Evolutionary conservation across 2,113 vertebrate species (phyloP).

Genomic region (Eleginops maclovinus): DNA sequence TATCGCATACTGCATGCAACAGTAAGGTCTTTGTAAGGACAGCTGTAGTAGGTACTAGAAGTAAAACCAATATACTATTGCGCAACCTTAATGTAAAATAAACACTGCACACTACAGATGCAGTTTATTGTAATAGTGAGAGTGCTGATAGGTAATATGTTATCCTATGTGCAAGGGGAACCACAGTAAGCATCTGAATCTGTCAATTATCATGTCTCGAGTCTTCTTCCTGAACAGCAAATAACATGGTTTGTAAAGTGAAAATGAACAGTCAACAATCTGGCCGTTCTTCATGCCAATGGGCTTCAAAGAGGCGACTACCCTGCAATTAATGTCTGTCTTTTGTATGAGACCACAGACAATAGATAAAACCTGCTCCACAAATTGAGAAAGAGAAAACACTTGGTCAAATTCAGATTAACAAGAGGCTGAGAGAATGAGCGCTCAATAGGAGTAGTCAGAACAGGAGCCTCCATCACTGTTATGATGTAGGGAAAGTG

Average conservation of each 20-base stretch:
- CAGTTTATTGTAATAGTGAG: too few species aligned
- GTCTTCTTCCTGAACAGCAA: background rate
- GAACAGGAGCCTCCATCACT: background rate
- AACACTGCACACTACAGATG: too few species aligned
- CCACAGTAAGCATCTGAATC: background rate
- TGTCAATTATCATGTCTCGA: background rate
- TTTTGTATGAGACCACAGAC: background rate
- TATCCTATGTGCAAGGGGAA: background rate
- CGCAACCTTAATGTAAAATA: too few species aligned
- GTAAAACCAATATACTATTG: too few species aligned
- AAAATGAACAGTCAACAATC: background rate
- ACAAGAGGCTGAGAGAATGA: background rate
- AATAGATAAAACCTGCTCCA: background rate
- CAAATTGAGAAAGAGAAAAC: background rate
- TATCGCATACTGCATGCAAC: too few species aligned
- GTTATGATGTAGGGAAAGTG: background rate
- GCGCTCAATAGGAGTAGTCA: background rate
- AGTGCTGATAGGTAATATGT: background rate
- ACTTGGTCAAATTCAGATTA: constrained; percentile 4
- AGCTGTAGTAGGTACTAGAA: background rate
- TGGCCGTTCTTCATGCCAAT: background rate
- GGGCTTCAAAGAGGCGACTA: background rate
- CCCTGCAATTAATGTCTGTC: background rate
- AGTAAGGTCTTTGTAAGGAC: too few species aligned
- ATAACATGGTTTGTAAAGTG: background rate